phyloP scores from a whole-genome alignment of 2,888 invertebrate species.

The Oligia fasciuncula region DNA sequence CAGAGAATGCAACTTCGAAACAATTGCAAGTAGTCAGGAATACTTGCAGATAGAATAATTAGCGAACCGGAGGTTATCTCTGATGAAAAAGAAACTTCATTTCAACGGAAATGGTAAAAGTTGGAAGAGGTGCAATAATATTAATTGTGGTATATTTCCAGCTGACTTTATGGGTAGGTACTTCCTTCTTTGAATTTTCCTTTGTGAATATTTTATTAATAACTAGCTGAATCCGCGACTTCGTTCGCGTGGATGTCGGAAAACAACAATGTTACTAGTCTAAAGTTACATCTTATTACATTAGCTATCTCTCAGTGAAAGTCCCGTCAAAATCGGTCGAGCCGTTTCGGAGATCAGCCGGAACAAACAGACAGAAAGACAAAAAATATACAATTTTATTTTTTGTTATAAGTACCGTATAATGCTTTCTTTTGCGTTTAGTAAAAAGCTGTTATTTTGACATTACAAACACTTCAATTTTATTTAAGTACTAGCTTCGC shows the following conservation, averaged over 20 bases:
- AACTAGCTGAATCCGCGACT: not conserved
- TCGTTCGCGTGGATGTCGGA: not conserved
- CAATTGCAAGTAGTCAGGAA: constrained; percentile 62
- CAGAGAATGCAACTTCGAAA: constrained; percentile 61
- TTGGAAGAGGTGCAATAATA: constrained; percentile 60
- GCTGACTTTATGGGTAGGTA: constrained; percentile 37
- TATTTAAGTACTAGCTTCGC: not conserved
- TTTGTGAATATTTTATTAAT: constrained; percentile 1
- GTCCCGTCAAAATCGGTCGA: not conserved
- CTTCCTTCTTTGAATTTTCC: constrained; percentile 11
- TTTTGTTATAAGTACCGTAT: not conserved
- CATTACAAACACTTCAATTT: not conserved
- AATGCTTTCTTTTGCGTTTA: no score
- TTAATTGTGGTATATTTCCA: constrained; percentile 53
- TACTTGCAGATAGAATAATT: constrained; percentile 67
- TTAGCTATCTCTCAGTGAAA: not conserved
- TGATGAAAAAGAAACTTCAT: constrained; percentile 67
- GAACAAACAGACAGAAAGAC: not conserved
- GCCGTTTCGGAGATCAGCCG: not conserved
- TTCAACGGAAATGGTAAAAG: constrained; percentile 52
- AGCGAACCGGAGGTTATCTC: constrained; percentile 63
- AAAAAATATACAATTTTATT: not conserved
- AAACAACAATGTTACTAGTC: not conserved
- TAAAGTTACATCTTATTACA: no score
- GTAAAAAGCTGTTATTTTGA: not conserved